Evolutionary conservation across 2,113 vertebrate genomes (phyloP), one percentile per base, ranked within the genome.

Genomic region (Seriola dumerili): DNA sequence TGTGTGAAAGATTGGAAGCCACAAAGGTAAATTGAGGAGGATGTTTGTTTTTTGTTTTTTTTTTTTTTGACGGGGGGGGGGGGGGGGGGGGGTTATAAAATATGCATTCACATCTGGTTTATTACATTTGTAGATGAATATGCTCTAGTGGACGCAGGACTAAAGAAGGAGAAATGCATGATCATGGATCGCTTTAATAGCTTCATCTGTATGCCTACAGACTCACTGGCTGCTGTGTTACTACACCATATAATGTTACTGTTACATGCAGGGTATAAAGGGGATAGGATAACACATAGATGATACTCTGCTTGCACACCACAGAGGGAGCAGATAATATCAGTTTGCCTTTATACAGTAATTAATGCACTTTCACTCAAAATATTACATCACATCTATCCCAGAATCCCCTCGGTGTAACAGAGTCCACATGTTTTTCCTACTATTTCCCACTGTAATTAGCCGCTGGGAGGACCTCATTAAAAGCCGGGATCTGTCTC

Each of bases 371-470:
- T 67, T 58, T 5, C 52, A 63, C 54, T 80, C 34, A 19, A 62
- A 78, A 74, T 8, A 72, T 64, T 36, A 66, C 52, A 80, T 86
- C 38, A 55, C 38, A 59, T 78, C 57, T 46, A 44, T 19, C 52
- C 40, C 57, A 32, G 16, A 40, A 6, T 25, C 76, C 69, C 78
- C 67, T 42, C 1, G 0, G 21, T 78, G 70, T 25, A 52, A 52
- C 50, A 52, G 19, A 72, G 62, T 69, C 58, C 70, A 74, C 1
- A 62, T 66, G 50, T 52, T 62, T 74, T 52, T 34, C 63, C 48
- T 21, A 6, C 70, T n/a, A 38, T 23, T 61, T 72, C 71, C 68
- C 23, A 8, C 65, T 48, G 62, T 83, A 87, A 88, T 87, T 74
- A 85, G 57, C 46, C 8, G 55, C 3, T 46, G 68, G 54, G 69